Base-by-base conservation (phyloP, 2,113 vertebrate genomes). In the Cavia porcellus region DNA sequence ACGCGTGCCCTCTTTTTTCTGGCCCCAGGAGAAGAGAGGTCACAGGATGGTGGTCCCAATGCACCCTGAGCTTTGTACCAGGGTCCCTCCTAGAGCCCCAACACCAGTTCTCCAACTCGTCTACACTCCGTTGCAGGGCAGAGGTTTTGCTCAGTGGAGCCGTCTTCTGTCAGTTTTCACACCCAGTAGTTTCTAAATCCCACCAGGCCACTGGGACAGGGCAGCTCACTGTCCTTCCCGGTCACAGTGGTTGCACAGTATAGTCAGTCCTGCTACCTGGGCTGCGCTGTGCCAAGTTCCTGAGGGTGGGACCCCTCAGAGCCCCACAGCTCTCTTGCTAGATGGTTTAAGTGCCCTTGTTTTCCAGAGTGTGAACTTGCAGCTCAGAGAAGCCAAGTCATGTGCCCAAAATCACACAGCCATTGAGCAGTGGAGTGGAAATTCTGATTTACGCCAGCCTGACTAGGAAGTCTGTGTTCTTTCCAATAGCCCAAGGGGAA, bases 351-450 rank as follows among this genome's bases (percentile, higher is more conserved):
- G 30, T 8, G 22, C 42, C 35, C 32, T 61, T 38, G 24, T 7
- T 19, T 47, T 62, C 45, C n/a, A 81, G 50, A 92, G 64, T 35
- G 30, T 61, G 57, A 66, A 28, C n/a, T 45, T 74, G 5, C 20
- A 35, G 55, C 74, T 64, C 86, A 86, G 55, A 89, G n/a, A 82
- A 74, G 86, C 10, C 38, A 35, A 81, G 42, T 2, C 47, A 80
- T 0, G 0, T 2, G 30, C 32, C 32, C 55, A 59, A 74, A 59
- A 64, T 14, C 72, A 82, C 45, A 42, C 5, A 38, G 80, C 75
- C 7, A 25, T 2, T 3, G 62, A 3, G 52, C 7, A 7, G 35
- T 25, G 17, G n/a, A 35, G 62, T 0, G 0, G 70, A 28, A 22
- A 72, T 72, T 38, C 35, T 17, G 47, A 17, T 25, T 72, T 10